These are phyloP conservation scores for Drosophila parabipectinata DNA, from an alignment of 1,140 invertebrate species.

Conservation along the genomic window DNA sequence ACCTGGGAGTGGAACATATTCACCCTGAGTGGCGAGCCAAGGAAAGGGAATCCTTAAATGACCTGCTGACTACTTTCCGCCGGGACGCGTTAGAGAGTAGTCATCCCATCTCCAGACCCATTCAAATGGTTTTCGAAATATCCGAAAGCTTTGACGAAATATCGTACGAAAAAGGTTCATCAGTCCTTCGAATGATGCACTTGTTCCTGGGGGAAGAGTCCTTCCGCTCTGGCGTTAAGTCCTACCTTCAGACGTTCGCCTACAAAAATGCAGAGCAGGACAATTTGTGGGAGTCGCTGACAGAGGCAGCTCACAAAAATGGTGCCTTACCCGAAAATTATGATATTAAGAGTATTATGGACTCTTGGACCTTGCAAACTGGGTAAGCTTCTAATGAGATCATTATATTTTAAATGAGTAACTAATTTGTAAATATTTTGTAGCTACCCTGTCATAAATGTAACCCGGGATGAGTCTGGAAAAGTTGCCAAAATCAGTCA, in stretches of 20 bases:
- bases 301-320: slow-evolving; percentile 85
- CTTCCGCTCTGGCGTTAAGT: slow-evolving; percentile 88
- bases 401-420: neutral
- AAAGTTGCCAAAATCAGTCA: slow-evolving; percentile 1
- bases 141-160: slow-evolving; percentile 94
- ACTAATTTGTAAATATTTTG: neutral
- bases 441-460: slow-evolving; percentile 89
- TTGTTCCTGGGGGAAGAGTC: slow-evolving; percentile 91
- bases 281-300: slow-evolving; percentile 91
- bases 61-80: slow-evolving; percentile 85
- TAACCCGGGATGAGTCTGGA: slow-evolving; percentile 86
- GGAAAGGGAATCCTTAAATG: slow-evolving; percentile 86
- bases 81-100: slow-evolving; percentile 86
- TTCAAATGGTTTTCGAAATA: slow-evolving; percentile 90
- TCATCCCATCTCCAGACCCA: slow-evolving; percentile 87
- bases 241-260: slow-evolving; percentile 87
- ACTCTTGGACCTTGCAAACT: slow-evolving; percentile 92
- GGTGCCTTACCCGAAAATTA: slow-evolving; percentile 85
- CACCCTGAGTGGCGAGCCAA: slow-evolving; percentile 87
- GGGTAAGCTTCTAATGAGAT: slow-evolving; percentile 79
- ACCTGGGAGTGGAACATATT: slow-evolving; percentile 86
- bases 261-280: slow-evolving; percentile 91
- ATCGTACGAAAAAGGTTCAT: slow-evolving; percentile 93
- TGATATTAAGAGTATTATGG: slow-evolving; percentile 88
- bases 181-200: slow-evolving; percentile 94